Percentiles rank a stretch among this genome's conserved stretches.
phyloP scores from a whole-genome alignment of 2,888 invertebrate species.

The Alviniconcha strummeri region DNA sequence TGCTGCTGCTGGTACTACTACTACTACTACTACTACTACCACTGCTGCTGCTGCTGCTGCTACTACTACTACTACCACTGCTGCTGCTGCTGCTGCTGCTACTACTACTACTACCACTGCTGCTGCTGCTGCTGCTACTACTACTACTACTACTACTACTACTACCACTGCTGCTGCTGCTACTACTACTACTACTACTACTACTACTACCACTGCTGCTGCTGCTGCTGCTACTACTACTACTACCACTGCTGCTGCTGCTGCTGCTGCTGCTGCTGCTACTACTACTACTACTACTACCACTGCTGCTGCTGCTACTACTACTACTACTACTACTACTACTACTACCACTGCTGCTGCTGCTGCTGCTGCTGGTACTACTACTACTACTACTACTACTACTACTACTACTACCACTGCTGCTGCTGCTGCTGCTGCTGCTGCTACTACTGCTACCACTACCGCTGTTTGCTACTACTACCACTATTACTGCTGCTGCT shows the following conservation, averaged over 20 bases:
- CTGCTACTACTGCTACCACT: not conserved
- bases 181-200: not conserved
- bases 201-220: not conserved
- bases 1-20: no score
- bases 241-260: no score
- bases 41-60: no score
- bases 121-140: no score
- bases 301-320: not conserved
- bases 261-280: not conserved
- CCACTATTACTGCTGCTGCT: not conserved
- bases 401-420: not conserved
- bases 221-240: constrained; percentile 3
- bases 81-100: not conserved
- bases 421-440: not conserved
- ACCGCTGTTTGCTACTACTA: not conserved
- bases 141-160: no score
- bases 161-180: no score
- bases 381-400: constrained; percentile 11
- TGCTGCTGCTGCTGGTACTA: constrained; percentile 6
- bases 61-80: constrained; percentile 10
- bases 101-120: not conserved
- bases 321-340: not conserved
- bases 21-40: no score
- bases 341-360: constrained; percentile 5
- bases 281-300: not conserved